Conservation (phyloP, 2,113 vertebrate genomes). For the Dolichotis patagonum region DNA sequence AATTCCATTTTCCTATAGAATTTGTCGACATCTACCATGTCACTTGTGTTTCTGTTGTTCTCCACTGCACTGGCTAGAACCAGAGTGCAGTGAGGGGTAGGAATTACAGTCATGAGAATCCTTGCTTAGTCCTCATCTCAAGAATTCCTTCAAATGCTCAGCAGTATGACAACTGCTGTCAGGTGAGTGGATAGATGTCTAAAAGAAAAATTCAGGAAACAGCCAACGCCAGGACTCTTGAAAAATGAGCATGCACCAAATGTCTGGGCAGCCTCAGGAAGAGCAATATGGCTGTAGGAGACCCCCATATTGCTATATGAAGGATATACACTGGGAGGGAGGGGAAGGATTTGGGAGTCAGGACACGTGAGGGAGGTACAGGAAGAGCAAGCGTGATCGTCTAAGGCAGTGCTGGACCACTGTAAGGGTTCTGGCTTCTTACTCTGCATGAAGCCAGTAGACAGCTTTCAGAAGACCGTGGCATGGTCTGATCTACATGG, state of each 20-base stretch:
- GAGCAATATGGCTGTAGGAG: rapidly evolving
- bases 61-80: neutral
- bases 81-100: neutral
- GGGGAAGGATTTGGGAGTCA: neutral
- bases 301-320: too few species aligned
- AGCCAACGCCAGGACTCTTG: neutral
- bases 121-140: neutral
- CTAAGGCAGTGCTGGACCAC: neutral
- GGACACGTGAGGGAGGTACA: neutral
- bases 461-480: neutral
- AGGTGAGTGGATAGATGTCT: neutral
- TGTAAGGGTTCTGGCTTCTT: neutral
- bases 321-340: too few species aligned
- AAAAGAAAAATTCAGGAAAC: neutral
- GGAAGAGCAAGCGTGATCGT: neutral
- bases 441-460: neutral
- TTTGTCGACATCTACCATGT: neutral
- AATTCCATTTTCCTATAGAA: conserved; percentile 20
- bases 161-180: neutral
- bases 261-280: neutral
- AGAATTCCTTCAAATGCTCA: neutral
- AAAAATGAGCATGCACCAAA: too few species aligned
- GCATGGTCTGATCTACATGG: neutral
- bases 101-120: neutral
- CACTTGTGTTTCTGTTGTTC: neutral